Evolutionary conservation across 2,888 invertebrate species (phyloP).

Genomic region (Siphlonurus alternatus): DNA sequence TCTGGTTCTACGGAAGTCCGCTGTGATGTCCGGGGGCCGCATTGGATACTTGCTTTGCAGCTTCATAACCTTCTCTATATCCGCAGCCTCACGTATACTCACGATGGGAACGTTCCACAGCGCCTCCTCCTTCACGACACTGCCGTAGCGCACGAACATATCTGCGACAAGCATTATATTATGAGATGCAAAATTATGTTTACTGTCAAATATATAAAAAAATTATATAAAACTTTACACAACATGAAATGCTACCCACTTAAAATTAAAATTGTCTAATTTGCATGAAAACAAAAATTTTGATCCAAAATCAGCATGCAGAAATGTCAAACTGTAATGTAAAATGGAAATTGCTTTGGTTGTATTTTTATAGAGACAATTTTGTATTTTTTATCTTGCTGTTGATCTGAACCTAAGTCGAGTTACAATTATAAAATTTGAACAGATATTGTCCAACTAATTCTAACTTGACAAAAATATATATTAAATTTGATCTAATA

Average conservation of each 20-base stretch:
- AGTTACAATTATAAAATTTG: no score
- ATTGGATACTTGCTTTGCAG: slow-evolving; percentile 52
- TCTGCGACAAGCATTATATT: slow-evolving; percentile 33
- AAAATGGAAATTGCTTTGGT: no score
- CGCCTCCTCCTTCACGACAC: slow-evolving; percentile 59
- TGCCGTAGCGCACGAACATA: slow-evolving; percentile 51
- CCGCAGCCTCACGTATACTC: slow-evolving; percentile 48
- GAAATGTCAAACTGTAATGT: no score
- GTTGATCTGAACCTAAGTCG: no score
- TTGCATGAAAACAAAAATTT: no score
- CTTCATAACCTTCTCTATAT: slow-evolving; percentile 60
- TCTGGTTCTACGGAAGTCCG: slow-evolving; percentile 50
- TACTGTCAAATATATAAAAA: neutral
- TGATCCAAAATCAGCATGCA: no score
- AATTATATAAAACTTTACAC: neutral
- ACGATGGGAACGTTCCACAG: slow-evolving; percentile 55
- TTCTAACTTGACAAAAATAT: no score
- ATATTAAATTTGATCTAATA: no score
- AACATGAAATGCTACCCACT: neutral
- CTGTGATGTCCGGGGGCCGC: slow-evolving; percentile 66
- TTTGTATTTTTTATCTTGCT: no score
- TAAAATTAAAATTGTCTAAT: neutral
- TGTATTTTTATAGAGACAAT: no score
- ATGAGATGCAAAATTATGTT: neutral
- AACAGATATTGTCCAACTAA: no score